A percentile compares a stretch with the other conserved stretches of the same genome.
Evolutionary conservation across 2,797 vertebrate species (phyloP).

Genomic region (Rhynchotus rufescens): DNA sequence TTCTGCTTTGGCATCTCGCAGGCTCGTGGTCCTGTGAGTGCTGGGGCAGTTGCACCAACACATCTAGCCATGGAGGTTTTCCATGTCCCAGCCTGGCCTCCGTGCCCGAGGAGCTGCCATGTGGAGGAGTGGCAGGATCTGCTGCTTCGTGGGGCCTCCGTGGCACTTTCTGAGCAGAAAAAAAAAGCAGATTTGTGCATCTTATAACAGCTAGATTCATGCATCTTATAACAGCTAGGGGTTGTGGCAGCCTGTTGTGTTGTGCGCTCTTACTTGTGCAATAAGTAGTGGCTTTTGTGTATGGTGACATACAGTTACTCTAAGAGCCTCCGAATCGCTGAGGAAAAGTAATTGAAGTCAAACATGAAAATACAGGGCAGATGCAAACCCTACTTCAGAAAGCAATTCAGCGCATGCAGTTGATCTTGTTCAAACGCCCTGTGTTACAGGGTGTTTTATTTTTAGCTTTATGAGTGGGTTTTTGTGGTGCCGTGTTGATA

Average conservation of each 20-base stretch:
- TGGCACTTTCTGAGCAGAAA: not conserved
- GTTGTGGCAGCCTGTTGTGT: not conserved
- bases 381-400: constrained; percentile 9
- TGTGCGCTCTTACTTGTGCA: not conserved
- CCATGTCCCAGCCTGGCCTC: not conserved
- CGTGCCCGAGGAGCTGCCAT: accelerated
- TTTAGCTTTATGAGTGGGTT: constrained; percentile 55
- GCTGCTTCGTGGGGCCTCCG: not conserved
- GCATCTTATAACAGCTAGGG: not conserved
- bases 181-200: not conserved
- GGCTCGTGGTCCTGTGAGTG: not conserved
- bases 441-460: not conserved
- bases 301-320: not conserved
- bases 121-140: not conserved
- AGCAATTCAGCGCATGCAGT: not conserved
- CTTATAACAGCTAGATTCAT: too few species aligned
- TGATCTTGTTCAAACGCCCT: not conserved
- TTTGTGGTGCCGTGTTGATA: constrained; percentile 35
- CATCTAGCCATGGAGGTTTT: too few species aligned
- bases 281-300: not conserved
- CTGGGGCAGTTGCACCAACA: not conserved
- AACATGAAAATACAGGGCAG: constrained; percentile 2
- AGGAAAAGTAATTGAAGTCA: constrained; percentile 22
- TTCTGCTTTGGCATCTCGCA: not conserved
- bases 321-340: constrained; percentile 3